Conservation (phyloP, 2,113 vertebrate species). For the Sinocyclocheilus maitianheensis region DNA sequence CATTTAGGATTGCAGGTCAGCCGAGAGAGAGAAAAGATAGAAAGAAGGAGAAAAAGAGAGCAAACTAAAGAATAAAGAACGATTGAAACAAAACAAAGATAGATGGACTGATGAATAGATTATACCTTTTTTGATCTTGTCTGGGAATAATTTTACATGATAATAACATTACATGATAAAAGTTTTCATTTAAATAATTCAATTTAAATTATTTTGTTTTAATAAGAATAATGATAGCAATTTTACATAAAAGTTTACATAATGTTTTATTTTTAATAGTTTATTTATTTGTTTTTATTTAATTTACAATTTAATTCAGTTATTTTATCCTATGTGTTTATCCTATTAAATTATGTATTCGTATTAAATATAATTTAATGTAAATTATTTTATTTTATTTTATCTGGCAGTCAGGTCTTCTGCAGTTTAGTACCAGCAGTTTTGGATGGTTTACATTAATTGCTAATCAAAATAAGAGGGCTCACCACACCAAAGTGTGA, state of each 20-base stretch:
- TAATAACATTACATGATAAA: not conserved
- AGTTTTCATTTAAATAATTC: not conserved
- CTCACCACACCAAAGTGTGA: constrained; percentile 45
- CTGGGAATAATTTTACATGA: not conserved
- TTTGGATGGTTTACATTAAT: not conserved
- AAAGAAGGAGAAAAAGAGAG: not conserved
- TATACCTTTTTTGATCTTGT: not conserved
- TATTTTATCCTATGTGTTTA: not conserved
- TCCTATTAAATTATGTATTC: not conserved
- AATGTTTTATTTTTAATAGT: not conserved
- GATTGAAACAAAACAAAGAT: too few species aligned
- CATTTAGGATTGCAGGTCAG: constrained; percentile 70
- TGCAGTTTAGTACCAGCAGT: not conserved
- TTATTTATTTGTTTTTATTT: not conserved
- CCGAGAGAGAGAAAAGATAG: not conserved
- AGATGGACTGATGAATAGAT: not conserved
- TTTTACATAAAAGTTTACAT: not conserved
- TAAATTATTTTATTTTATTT: not conserved
- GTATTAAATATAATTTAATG: not conserved
- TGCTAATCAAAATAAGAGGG: constrained; percentile 29
- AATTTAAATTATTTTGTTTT: not conserved
- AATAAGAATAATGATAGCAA: not conserved
- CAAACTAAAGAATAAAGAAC: not conserved
- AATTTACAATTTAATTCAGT: not conserved
- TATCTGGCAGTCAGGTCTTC: not conserved